Conservation (phyloP, 35 echinoderm and acorn worm species). For the Lytechinus variegatus region DNA sequence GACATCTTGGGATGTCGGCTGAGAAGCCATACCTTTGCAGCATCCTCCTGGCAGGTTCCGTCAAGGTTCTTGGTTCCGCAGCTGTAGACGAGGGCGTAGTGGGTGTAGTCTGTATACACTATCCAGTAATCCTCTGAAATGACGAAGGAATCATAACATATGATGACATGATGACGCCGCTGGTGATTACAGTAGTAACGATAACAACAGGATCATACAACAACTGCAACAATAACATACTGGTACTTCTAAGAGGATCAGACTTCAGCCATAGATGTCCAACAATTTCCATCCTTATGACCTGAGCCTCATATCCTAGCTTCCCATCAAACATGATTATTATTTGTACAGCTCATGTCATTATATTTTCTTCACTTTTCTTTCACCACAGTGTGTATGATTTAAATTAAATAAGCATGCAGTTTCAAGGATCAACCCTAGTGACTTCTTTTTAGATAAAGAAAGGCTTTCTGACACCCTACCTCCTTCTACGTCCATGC, state of each 20-base stretch:
- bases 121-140: conserved; percentile 69
- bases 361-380: background rate
- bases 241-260: no score
- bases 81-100: conserved; percentile 66
- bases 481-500: conserved; percentile 22
- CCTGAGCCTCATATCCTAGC: background rate
- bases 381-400: background rate
- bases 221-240: no score
- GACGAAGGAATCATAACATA: background rate
- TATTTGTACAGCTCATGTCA: no score
- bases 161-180: no score
- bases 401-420: no score
- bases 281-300: background rate
- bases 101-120: conserved; percentile 61
- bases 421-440: no score
- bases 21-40: conserved; percentile 47
- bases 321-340: background rate
- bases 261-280: background rate
- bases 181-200: no score
- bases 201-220: no score
- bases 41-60: conserved; percentile 56
- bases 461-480: background rate
- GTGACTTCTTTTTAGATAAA: background rate
- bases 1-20: conserved; percentile 22
- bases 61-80: conserved; percentile 43